phyloP scores from a whole-genome alignment of 2,113 vertebrate genomes.

The Pelecanoides urinatrix region DNA sequence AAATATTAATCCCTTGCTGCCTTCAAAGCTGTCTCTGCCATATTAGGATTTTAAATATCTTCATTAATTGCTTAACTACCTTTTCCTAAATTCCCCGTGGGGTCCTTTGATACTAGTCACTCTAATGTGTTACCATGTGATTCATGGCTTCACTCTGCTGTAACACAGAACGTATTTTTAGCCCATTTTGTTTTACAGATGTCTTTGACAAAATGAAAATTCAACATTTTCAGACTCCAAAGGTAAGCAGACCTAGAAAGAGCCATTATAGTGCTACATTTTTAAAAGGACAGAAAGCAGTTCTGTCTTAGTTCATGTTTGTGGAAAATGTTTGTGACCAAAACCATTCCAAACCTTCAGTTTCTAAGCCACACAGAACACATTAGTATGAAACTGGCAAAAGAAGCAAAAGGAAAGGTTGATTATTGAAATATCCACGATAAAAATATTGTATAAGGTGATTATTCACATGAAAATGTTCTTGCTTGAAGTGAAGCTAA shows the following conservation, averaged over 20 bases:
- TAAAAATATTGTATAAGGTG: background rate
- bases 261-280: background rate
- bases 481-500: background rate
- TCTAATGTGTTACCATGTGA: slow-evolving; percentile 72
- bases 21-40: slow-evolving; percentile 67
- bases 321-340: background rate
- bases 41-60: slow-evolving; percentile 77
- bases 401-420: background rate
- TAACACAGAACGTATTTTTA: slow-evolving; percentile 55
- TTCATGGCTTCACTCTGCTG: slow-evolving; percentile 66
- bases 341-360: background rate
- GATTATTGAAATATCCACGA: background rate
- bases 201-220: slow-evolving; percentile 33
- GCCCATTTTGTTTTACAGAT: slow-evolving; percentile 43
- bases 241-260: background rate
- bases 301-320: background rate
- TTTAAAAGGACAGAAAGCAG: background rate
- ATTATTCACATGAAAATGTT: background rate
- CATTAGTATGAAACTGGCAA: background rate
- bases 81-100: slow-evolving; percentile 68
- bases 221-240: background rate
- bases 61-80: slow-evolving; percentile 79
- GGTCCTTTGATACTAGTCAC: slow-evolving; percentile 56
- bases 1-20: slow-evolving; percentile 74
- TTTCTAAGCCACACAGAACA: background rate